phyloP scores from a whole-genome alignment of 2,888 invertebrate genomes.

The Stomorhina lunata region DNA sequence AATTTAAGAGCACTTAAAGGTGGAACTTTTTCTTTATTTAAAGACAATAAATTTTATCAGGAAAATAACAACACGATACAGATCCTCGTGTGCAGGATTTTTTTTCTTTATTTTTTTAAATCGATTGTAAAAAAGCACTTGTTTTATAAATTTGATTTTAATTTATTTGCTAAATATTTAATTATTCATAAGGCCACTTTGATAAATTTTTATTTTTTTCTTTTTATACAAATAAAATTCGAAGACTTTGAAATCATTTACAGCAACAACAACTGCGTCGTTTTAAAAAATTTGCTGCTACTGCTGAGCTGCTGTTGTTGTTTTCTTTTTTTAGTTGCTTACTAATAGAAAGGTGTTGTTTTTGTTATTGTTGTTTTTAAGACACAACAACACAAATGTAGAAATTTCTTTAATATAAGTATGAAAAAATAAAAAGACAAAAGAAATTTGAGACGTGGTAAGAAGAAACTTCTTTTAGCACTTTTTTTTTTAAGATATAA shows the following conservation, averaged over 20 bases:
- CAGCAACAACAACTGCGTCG: conserved; percentile 40
- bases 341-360: conserved; percentile 64
- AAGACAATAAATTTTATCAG: not conserved
- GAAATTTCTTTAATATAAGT: conserved; percentile 15
- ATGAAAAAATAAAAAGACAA: conserved; percentile 20
- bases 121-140: conserved; percentile 37
- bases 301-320: conserved; percentile 26
- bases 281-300: conserved; percentile 35
- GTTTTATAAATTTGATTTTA: conserved; percentile 12
- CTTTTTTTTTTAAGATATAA: conserved; percentile 1
- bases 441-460: conserved; percentile 64
- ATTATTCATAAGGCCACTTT: conserved; percentile 63
- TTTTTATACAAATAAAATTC: conserved; percentile 38
- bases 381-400: conserved; percentile 51
- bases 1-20: conserved; percentile 71
- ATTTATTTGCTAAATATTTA: conserved; percentile 20
- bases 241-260: conserved; percentile 38
- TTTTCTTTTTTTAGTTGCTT: conserved; percentile 46
- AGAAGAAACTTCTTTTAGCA: conserved; percentile 12
- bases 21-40: conserved; percentile 55
- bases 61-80: conserved; percentile 71
- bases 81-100: conserved; percentile 76
- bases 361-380: too few relatives aligned
- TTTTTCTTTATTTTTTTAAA: not conserved
- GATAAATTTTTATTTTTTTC: conserved; percentile 30